These are phyloP conservation scores for Heterodera schachtii DNA, from an alignment of 1,140 invertebrate genomes.

Conservation along the genomic window DNA sequence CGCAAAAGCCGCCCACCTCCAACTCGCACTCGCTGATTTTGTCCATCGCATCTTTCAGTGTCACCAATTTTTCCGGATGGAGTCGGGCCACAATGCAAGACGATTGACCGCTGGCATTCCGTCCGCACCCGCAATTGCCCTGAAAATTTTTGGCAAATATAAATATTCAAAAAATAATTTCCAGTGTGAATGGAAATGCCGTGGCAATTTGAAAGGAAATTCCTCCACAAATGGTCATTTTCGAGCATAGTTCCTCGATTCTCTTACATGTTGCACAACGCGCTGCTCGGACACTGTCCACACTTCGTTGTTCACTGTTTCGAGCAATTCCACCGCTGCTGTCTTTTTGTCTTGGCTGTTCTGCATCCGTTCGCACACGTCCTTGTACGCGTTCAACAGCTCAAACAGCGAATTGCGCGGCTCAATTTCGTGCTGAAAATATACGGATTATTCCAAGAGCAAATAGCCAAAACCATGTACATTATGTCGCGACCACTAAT, in stretches of 20 bases:
- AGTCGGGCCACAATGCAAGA: slow-evolving; percentile 45
- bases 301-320: slow-evolving; percentile 43
- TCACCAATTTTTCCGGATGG: slow-evolving; percentile 37
- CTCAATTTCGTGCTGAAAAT: slow-evolving; percentile 42
- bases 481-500: too few species aligned
- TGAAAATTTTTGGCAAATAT: slow-evolving; percentile 2
- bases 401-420: slow-evolving; percentile 40
- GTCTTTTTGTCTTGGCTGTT: slow-evolving; percentile 35
- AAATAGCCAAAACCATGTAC: too few species aligned
- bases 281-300: slow-evolving; percentile 47
- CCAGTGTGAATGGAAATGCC: too few species aligned
- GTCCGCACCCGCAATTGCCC: slow-evolving; percentile 49
- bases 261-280: slow-evolving; percentile 32
- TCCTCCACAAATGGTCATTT: too few species aligned
- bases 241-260: background rate
- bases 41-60: slow-evolving; percentile 39
- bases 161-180: too few species aligned
- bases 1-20: slow-evolving; percentile 37
- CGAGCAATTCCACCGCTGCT: slow-evolving; percentile 1
- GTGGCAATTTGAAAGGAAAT: too few species aligned
- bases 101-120: slow-evolving; percentile 37
- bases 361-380: slow-evolving; percentile 43
- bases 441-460: too few species aligned
- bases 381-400: slow-evolving; percentile 38
- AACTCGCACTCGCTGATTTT: slow-evolving; percentile 37